phyloP scores from a whole-genome alignment of 2,797 vertebrate species.

The Octomys mimax region DNA sequence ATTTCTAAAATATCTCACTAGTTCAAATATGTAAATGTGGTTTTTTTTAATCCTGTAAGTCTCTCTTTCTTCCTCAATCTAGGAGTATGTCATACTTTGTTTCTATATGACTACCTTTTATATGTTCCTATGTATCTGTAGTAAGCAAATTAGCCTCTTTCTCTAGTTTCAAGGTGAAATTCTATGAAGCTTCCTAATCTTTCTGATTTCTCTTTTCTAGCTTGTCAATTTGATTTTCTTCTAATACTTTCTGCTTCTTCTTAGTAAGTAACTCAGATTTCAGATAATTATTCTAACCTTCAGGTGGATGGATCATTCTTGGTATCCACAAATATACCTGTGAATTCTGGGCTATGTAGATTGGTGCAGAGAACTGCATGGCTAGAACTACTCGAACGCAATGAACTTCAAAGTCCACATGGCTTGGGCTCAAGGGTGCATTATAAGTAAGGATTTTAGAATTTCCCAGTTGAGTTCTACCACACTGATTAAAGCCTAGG shows the following conservation, averaged over 20 bases:
- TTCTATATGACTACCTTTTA: slow-evolving; percentile 1
- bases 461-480: slow-evolving; percentile 55
- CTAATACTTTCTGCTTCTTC: not conserved
- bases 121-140: slow-evolving; percentile 11
- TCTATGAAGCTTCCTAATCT: slow-evolving; percentile 49
- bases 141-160: slow-evolving; percentile 55
- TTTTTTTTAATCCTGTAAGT: slow-evolving; percentile 30
- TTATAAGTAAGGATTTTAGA: slow-evolving; percentile 25
- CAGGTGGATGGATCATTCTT: not conserved
- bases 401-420: slow-evolving; percentile 14
- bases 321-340: not conserved
- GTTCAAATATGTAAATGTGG: slow-evolving; percentile 64
- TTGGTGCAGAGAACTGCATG: not conserved
- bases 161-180: slow-evolving; percentile 59
- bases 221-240: slow-evolving; percentile 32
- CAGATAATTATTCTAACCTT: slow-evolving; percentile 2
- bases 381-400: not conserved
- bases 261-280: slow-evolving; percentile 56
- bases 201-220: slow-evolving; percentile 58
- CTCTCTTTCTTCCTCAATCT: slow-evolving; percentile 23
- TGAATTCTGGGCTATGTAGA: slow-evolving; percentile 10
- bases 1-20: slow-evolving; percentile 75
- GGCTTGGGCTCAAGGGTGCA: slow-evolving; percentile 3
- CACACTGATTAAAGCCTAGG: slow-evolving; percentile 31
- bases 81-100: not conserved